These are phyloP conservation scores for Anoura caudifer DNA, from an alignment of 2,113 vertebrate genomes.

Conservation along the genomic window DNA sequence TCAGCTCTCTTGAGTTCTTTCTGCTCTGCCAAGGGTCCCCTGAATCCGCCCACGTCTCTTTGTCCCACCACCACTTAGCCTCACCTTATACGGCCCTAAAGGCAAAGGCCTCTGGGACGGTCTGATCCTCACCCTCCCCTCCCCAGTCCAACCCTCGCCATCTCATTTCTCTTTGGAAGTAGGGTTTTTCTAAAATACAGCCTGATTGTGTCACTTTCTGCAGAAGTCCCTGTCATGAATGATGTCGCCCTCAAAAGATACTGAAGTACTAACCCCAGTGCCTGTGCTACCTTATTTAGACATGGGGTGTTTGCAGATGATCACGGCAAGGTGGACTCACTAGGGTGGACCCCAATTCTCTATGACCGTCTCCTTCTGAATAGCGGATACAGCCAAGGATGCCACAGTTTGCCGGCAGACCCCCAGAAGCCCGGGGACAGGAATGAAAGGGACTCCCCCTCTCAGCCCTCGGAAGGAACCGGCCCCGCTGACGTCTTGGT, in stretches of 20 bases:
- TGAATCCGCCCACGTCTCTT: not conserved
- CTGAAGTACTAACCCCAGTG: not conserved
- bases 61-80: not conserved
- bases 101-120: too few species aligned
- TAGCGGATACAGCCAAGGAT: not conserved
- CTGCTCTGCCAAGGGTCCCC: not conserved
- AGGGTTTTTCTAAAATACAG: not conserved
- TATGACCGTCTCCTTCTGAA: not conserved
- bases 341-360: not conserved
- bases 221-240: not conserved
- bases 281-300: not conserved
- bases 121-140: not conserved
- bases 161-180: not conserved
- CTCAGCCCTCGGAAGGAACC: not conserved
- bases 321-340: not conserved
- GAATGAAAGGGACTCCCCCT: not conserved
- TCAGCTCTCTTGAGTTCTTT: not conserved
- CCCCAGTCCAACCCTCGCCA: not conserved
- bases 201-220: not conserved
- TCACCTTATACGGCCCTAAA: not conserved
- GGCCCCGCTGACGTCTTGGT: not conserved
- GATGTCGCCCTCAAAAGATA: not conserved
- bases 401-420: not conserved
- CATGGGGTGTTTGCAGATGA: not conserved
- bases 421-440: not conserved